Evolutionary conservation across 35 echinoderm and acorn worm genomes (phyloP).

Genomic region (Chiridota heheva): DNA sequence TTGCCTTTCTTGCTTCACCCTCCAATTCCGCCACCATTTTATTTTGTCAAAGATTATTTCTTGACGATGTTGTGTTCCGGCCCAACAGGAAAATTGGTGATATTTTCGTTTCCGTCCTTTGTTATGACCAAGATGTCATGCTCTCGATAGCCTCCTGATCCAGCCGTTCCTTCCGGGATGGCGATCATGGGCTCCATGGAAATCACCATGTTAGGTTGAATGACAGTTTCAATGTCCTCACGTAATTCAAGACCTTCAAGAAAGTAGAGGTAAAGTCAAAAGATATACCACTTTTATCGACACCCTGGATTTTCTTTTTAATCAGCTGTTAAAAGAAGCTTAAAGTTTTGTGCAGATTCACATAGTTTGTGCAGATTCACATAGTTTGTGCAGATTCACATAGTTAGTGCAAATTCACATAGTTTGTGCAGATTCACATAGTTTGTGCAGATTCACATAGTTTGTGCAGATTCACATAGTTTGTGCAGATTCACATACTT

Average conservation of each 20-base stretch:
- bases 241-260: slow-evolving; percentile 74
- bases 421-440: no score
- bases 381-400: no score
- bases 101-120: slow-evolving; percentile 48
- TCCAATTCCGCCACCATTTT: no score
- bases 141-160: slow-evolving; percentile 79
- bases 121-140: slow-evolving; percentile 57
- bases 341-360: background rate
- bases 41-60: slow-evolving; percentile 34
- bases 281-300: background rate
- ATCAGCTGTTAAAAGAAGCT: background rate
- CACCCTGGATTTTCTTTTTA: background rate
- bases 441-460: no score
- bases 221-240: slow-evolving; percentile 87
- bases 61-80: slow-evolving; percentile 71
- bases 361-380: no score
- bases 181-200: slow-evolving; percentile 89
- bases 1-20: no score
- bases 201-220: slow-evolving; percentile 84
- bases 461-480: no score
- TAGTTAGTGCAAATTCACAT: no score
- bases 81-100: slow-evolving; percentile 72
- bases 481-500: no score
- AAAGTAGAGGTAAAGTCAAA: slow-evolving; percentile 2
- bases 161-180: slow-evolving; percentile 70